Base-by-base conservation (phyloP, 2,113 vertebrate genomes). In the Carassius auratus region DNA sequence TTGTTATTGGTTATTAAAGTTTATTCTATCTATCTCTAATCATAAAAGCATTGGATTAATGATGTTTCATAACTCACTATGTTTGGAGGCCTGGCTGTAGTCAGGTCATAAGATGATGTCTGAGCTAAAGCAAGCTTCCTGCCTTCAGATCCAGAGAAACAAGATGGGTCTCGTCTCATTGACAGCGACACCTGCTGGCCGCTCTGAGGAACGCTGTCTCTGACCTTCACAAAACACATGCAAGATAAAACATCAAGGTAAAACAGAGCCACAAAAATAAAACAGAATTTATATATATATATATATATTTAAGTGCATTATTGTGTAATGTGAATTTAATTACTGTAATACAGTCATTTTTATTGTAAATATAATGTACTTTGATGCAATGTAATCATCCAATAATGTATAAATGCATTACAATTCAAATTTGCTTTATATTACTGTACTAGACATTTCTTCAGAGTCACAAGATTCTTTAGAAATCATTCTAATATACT, bases 101-200 rank as follows among this genome's bases (percentile, higher is more conserved):
- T 93, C 42, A 94, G 88, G 88, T 92, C 92, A 26, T 91, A 95
- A 1, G 91, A 91, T 73, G 91, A 86, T 21, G 88, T 64, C 26
- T 85, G 90, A 59, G 90, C 85, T 75, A 89, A 23, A 8, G 90
- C 23, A 26, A 89, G n/a, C 82, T 89, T 91, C 71, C 91, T 93
- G 17, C 91, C 59, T 80, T 91, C 90, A 81, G 90, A 55, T 8
- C 61, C 89, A 45, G 90, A 87, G 30, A 91, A 82, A 76, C 86
- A 90, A 0, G 88, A 50, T 2, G 88, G 92, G 82, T 94, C 93
- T 92, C 91, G 90, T 83, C 94, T 93, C 42, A 91, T 33, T 76
- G 92, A 80, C 9, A 91, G 78, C 0, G 91, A 82, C 87, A 91
- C 68, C 89, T 94, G 94, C 33, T 92, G 92, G 81, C 91, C 87